Percentiles rank a stretch among this genome's conserved stretches.
These are phyloP conservation scores for Pangasius djambal DNA, from an alignment of 2,797 vertebrate species.

Conservation along the genomic window DNA sequence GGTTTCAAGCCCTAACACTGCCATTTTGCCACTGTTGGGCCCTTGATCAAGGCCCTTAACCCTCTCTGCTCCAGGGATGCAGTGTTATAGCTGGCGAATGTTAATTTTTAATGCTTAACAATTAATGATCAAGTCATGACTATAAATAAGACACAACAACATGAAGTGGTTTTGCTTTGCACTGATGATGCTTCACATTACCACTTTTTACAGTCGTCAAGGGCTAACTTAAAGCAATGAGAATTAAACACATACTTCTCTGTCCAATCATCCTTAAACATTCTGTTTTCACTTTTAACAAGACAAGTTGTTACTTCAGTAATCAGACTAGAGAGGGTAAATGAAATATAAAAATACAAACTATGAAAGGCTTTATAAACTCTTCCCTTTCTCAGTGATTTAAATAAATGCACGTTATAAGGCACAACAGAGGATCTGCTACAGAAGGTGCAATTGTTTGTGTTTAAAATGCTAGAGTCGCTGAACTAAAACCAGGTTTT, in stretches of 20 bases:
- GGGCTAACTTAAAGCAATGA: neutral
- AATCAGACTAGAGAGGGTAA: neutral
- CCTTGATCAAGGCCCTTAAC: neutral
- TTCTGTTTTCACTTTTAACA: neutral
- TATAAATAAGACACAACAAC: neutral
- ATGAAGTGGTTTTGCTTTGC: neutral
- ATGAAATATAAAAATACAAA: no score
- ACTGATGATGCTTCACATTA: neutral
- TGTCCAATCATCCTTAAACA: neutral
- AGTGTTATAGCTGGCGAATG: no score
- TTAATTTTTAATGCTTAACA: neutral
- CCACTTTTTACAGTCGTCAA: neutral
- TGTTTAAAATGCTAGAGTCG: no score
- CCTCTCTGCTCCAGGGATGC: neutral
- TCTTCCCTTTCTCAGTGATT: no score
- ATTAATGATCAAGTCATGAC: neutral
- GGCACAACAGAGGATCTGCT: no score
- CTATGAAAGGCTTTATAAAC: no score
- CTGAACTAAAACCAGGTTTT: no score
- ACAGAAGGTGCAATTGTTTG: no score
- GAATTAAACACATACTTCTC: neutral
- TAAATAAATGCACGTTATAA: no score
- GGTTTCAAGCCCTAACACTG: neutral
- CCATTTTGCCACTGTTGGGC: neutral
- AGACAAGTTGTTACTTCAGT: neutral